These are phyloP conservation scores for Omphaloscelis lunosa DNA, from an alignment of 2,888 invertebrate species.

Conservation along the genomic window DNA sequence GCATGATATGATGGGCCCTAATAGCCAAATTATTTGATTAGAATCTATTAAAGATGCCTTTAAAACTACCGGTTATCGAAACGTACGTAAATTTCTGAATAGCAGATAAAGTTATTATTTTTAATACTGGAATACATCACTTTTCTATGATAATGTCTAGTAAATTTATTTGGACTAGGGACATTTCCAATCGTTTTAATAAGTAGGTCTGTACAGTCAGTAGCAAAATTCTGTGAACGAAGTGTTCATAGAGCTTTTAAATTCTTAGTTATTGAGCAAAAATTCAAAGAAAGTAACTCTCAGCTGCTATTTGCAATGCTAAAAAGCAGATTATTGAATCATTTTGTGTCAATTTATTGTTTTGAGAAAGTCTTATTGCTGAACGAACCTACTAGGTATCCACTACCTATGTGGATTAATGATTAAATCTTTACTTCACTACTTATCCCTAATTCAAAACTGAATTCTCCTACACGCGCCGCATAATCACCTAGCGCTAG, in stretches of 20 bases:
- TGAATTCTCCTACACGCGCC: neutral
- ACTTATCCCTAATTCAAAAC: neutral
- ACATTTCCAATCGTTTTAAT: neutral
- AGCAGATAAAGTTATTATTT: neutral
- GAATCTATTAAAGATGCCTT: neutral
- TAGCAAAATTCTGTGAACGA: no score
- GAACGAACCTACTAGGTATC: neutral
- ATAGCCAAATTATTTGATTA: neutral
- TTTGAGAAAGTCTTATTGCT: neutral
- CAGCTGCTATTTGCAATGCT: neutral
- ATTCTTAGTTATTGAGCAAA: neutral
- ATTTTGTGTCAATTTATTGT: neutral
- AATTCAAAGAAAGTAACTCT: neutral
- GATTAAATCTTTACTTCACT: neutral
- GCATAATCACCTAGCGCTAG: neutral
- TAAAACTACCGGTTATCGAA: neutral
- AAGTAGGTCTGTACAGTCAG: neutral
- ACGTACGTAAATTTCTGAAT: neutral
- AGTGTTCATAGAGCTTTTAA: neutral
- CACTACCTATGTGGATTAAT: neutral
- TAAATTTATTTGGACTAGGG: neutral
- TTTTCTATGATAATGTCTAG: constrained; percentile 6
- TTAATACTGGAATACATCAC: neutral
- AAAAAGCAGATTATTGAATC: neutral
- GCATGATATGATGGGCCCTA: neutral